Evolutionary conservation across 2,113 vertebrate species (phyloP).

Genomic region (Hypanus sabinus): DNA sequence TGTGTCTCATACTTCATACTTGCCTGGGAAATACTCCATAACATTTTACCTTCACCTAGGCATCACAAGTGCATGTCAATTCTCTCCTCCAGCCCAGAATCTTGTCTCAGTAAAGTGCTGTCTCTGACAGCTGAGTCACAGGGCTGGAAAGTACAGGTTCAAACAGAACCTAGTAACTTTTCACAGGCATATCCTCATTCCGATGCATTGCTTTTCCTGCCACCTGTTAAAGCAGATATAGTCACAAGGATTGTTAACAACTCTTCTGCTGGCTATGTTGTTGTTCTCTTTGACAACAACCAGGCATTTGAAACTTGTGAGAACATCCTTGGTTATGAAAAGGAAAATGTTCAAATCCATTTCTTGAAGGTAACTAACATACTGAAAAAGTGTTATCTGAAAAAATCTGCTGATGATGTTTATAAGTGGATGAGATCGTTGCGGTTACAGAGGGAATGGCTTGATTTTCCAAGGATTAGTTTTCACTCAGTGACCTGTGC

Average conservation of each 20-base stretch:
- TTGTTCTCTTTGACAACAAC: conserved; percentile 56
- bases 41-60: conserved; percentile 48
- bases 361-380: conserved; percentile 49
- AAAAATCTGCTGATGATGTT: conserved; percentile 47
- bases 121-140: conserved; percentile 55
- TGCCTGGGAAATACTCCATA: conserved; percentile 64
- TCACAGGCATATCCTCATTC: conserved; percentile 44
- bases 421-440: conserved; percentile 60
- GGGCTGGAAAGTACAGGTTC: conserved; percentile 60
- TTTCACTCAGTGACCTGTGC: conserved; percentile 45
- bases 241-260: conserved; percentile 42
- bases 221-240: conserved; percentile 50
- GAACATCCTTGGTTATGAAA: conserved; percentile 44
- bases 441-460: conserved; percentile 44
- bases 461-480: conserved; percentile 46
- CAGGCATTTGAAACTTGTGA: conserved; percentile 41
- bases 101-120: conserved; percentile 59
- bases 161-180: conserved; percentile 37
- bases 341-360: conserved; percentile 55
- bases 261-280: conserved; percentile 50
- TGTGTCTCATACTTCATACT: conserved; percentile 70
- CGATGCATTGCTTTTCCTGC: conserved; percentile 59
- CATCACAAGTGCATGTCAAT: conserved; percentile 55
- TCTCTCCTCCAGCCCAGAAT: conserved; percentile 54
- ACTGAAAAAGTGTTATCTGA: conserved; percentile 64